Evolutionary conservation across 2,888 invertebrate species (phyloP), one percentile per base, ranked within the genome.

Genomic region (Antheraea yamamai): DNA sequence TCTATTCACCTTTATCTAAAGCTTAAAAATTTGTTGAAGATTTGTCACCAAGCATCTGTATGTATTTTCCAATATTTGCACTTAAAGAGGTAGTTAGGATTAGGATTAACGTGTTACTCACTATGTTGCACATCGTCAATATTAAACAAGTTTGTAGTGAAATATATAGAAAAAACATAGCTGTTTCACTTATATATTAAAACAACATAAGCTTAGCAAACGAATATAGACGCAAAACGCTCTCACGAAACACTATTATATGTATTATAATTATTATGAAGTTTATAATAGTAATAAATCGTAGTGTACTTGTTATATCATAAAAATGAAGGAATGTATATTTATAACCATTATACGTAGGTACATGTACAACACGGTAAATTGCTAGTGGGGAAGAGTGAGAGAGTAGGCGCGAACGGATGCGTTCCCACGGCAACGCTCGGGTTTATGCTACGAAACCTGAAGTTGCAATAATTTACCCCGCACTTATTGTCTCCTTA

Each of bases 391-490:
- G 47, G 47, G 82, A 87, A 85, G 81, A 82, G 81, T 82, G 80
- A 79, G 79, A 73, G 82, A 82, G 81, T 81, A 80, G 79, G 79
- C 74, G 74, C 72, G 70, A 51, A 78, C 79, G 82, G 83, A 84
- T 85, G 82, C 83, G 87, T 92, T 93, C 92, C 91, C 91, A 92
- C 92, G 92, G 89, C 88, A 88, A 90, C 88, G 85, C 86, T 83
- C 83, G 82, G 84, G 81, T 81, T 23, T 83, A 82, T 85, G 82
- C 84, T 83, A 84, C 83, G 80, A 80, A 85, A 83, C 82, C 84
- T 81, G 78, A 83, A 88, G 81, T 87, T 85, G 87, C 87, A 89
- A 88, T 89, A 86, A 91, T 91, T 89, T 87, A 85, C 87, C 85
- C 82, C 81, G 81, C 83, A 86, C 84, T 85, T 83, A 89, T 88